phyloP scores from a whole-genome alignment of 2,888 invertebrate genomes.

The Callosobruchus maculatus region DNA sequence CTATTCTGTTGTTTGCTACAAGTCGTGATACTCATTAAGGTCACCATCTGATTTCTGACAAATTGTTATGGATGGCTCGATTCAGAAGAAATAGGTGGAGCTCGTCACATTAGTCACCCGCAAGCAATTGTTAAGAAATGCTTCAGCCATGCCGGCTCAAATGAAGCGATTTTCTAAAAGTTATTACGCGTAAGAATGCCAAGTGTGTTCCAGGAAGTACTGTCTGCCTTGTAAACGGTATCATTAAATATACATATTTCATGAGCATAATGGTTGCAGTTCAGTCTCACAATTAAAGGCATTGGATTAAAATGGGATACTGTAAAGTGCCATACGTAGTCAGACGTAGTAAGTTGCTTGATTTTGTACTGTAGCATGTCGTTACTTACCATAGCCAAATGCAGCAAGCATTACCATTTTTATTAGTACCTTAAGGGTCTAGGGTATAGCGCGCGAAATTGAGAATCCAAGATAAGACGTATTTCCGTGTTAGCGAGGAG shows the following conservation, averaged over 20 bases:
- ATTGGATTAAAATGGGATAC: no score
- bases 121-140: background rate
- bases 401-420: no score
- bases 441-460: no score
- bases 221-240: background rate
- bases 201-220: background rate
- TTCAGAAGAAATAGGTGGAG: background rate
- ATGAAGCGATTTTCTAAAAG: background rate
- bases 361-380: no score
- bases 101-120: background rate
- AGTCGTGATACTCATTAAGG: background rate
- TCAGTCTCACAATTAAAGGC: background rate
- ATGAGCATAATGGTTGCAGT: no score
- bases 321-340: no score
- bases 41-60: background rate
- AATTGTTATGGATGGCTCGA: background rate
- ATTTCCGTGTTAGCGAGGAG: no score
- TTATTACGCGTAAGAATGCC: background rate
- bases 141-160: background rate
- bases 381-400: no score
- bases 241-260: background rate
- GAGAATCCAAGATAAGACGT: no score
- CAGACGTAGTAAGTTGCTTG: no score
- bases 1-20: background rate
- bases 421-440: no score